These are phyloP conservation scores for Lepidochrysops patricia DNA, from an alignment of 2,888 invertebrate genomes.

Conservation along the genomic window DNA sequence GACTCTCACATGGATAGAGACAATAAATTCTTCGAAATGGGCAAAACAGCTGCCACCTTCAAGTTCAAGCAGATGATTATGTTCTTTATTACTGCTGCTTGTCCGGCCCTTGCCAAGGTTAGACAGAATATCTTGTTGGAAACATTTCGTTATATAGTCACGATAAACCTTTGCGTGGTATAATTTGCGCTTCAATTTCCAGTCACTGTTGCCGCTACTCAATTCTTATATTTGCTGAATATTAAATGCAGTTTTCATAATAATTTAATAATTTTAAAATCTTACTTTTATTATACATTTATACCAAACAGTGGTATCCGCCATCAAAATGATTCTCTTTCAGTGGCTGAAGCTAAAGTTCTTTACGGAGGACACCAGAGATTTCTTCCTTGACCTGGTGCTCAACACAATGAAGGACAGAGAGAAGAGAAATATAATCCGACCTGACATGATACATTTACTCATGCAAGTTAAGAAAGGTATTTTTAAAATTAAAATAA, in stretches of 20 bases:
- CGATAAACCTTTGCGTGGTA: too few relatives aligned
- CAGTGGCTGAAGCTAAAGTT: constrained; percentile 31
- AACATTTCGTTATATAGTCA: too few relatives aligned
- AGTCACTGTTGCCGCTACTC: too few relatives aligned
- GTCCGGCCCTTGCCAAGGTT: constrained; percentile 24
- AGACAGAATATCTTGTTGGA: too few relatives aligned
- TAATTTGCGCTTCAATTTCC: too few relatives aligned
- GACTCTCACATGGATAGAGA: constrained; percentile 64
- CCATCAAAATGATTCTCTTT: too few relatives aligned
- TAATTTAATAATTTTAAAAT: too few relatives aligned
- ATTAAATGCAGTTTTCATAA: too few relatives aligned
- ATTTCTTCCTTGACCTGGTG: constrained; percentile 49
- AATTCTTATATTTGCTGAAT: too few relatives aligned
- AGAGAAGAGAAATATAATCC: constrained; percentile 39
- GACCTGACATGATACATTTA: constrained; percentile 67
- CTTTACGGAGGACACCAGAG: constrained; percentile 25
- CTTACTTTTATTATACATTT: too few relatives aligned
- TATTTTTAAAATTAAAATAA: constrained; percentile 11
- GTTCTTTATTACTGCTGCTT: constrained; percentile 23
- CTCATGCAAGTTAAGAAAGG: constrained; percentile 65
- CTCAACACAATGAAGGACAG: constrained; percentile 47
- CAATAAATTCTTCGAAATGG: constrained; percentile 69
- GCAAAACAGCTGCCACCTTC: constrained; percentile 47
- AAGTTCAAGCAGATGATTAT: constrained; percentile 26
- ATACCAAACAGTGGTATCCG: too few relatives aligned